Percentiles rank a stretch among this genome's conserved stretches.
These are phyloP conservation scores for Drosophila planitibia DNA, from an alignment of 2,888 invertebrate species.

Conservation along the genomic window DNA sequence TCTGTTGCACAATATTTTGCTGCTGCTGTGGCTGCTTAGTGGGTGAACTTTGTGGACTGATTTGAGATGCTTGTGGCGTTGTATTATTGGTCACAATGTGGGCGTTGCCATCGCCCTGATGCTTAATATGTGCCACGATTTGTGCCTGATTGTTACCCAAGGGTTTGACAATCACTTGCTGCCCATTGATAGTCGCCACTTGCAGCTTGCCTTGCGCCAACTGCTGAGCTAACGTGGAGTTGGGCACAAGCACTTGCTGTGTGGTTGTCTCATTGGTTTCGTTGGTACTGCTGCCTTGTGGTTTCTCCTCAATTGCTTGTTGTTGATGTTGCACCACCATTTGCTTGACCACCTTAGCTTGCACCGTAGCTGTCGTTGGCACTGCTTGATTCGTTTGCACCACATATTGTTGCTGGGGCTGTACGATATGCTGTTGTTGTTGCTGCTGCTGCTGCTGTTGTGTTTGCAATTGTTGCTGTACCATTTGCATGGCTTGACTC, in stretches of 20 bases:
- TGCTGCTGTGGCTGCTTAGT: conserved; percentile 52
- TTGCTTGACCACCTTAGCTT: conserved; percentile 75
- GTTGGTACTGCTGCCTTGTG: conserved; percentile 82
- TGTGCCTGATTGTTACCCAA: conserved; percentile 92
- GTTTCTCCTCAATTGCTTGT: conserved; percentile 62
- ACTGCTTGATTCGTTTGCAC: conserved; percentile 69
- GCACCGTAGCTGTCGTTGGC: conserved; percentile 63
- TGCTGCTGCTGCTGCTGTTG: conserved; percentile 43
- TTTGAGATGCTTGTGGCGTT: conserved; percentile 72
- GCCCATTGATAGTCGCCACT: conserved; percentile 93
- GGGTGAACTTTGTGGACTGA: conserved; percentile 67
- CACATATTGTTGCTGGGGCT: conserved; percentile 79
- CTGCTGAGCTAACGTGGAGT: conserved; percentile 92
- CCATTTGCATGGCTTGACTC: conserved; percentile 76
- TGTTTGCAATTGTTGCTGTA: conserved; percentile 71
- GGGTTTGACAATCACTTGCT: conserved; percentile 92
- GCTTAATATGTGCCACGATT: conserved; percentile 90
- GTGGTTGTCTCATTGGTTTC: conserved; percentile 67
- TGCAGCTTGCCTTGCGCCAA: conserved; percentile 93
- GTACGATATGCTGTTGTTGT: conserved; percentile 71
- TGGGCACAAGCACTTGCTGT: conserved; percentile 92
- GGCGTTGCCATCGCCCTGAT: conserved; percentile 86
- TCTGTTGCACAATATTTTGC: conserved; percentile 44
- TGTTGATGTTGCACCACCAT: conserved; percentile 74
- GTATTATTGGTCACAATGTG: conserved; percentile 84